Evolutionary conservation across 1,140 invertebrate species (phyloP).

Genomic region (Drosophila miranda): DNA sequence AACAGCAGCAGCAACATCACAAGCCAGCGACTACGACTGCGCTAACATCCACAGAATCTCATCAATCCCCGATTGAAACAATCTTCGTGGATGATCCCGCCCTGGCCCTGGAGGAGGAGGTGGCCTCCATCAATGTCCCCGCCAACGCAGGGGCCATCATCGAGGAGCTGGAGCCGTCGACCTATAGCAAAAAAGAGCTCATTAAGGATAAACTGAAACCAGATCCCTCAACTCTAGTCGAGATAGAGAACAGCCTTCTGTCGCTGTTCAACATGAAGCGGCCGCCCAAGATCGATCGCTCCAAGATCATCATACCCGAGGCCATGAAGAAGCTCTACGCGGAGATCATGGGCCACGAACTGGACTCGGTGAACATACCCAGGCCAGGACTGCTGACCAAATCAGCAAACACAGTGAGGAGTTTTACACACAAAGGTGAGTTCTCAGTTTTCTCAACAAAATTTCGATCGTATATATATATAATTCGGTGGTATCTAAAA

Average conservation of each 20-base stretch:
- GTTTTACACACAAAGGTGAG: constrained; percentile 91
- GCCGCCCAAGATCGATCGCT: constrained; percentile 83
- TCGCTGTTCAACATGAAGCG: constrained; percentile 89
- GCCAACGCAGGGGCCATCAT: constrained; percentile 64
- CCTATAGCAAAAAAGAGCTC: constrained; percentile 76
- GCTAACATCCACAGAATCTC: constrained; percentile 30
- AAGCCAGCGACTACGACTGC: constrained; percentile 34
- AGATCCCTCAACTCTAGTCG: constrained; percentile 82
- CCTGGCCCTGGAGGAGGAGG: constrained; percentile 35
- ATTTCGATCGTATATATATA: too few species aligned
- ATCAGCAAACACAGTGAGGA: constrained; percentile 92
- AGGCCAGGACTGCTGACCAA: constrained; percentile 87
- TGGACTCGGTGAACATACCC: constrained; percentile 86
- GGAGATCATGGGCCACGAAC: constrained; percentile 84
- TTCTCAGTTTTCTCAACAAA: constrained; percentile 54
- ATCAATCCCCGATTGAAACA: constrained; percentile 45
- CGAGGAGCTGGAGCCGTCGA: constrained; percentile 65
- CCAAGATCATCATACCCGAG: constrained; percentile 87
- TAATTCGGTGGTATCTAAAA: constrained; percentile 1
- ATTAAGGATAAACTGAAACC: constrained; percentile 76
- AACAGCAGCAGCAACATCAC: constrained; percentile 34
- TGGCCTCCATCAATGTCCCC: constrained; percentile 55
- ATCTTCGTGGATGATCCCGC: constrained; percentile 38
- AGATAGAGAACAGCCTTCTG: constrained; percentile 88
- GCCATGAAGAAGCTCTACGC: constrained; percentile 91